Percentiles rank a stretch among this genome's conserved stretches.
These are phyloP conservation scores for Galagoides demidoff DNA, from an alignment of 2,797 vertebrate genomes.

Conservation along the genomic window DNA sequence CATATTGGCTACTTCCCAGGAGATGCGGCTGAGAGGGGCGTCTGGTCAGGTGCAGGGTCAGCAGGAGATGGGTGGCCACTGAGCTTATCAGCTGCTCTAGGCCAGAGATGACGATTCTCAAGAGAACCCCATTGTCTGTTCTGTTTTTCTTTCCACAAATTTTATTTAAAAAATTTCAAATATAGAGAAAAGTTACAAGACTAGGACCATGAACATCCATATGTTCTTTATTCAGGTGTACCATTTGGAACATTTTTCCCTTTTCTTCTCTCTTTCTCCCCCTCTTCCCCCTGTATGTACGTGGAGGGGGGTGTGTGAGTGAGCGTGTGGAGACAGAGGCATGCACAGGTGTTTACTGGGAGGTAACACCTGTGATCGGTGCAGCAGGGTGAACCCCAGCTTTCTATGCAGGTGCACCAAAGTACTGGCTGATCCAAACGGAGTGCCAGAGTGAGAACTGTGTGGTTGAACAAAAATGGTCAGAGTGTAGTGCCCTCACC, in stretches of 20 bases:
- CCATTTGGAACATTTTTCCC: background rate
- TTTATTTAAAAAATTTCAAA: background rate
- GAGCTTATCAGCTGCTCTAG: background rate
- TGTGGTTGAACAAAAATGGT: background rate
- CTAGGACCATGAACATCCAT: background rate
- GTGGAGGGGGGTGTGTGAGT: accelerated
- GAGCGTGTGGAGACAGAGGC: background rate
- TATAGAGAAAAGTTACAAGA: background rate
- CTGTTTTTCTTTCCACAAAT: background rate
- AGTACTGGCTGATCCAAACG: too few species aligned
- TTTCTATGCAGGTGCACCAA: accelerated
- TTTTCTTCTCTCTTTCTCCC: background rate
- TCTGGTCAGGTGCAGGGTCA: background rate
- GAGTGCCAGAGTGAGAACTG: background rate
- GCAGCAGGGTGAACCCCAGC: background rate
- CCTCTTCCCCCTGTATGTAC: too few species aligned
- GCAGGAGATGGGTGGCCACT: background rate
- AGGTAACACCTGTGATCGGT: background rate
- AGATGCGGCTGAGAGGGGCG: background rate
- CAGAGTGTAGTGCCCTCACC: background rate
- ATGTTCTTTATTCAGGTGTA: background rate
- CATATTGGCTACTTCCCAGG: background rate
- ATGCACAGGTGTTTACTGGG: too few species aligned
- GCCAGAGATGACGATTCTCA: background rate
- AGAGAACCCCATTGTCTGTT: background rate